Base-by-base conservation (phyloP, 92 coral and sea anemone genomes). In the Ricordea florida region DNA sequence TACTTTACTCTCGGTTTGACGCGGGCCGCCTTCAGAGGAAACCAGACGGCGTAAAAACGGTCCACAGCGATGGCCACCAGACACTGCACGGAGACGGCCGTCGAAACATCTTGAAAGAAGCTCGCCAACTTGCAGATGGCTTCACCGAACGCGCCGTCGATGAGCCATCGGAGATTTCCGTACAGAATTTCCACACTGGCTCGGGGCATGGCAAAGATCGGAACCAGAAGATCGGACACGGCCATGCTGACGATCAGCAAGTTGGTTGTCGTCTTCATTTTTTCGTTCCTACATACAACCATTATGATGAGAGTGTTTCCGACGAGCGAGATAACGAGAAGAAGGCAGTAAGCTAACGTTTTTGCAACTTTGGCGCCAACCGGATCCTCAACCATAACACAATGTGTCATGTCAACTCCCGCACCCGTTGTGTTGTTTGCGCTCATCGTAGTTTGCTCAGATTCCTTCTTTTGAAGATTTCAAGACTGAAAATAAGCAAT, bases 131-230 rank as follows among this genome's bases (percentile, higher is more conserved):
- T 87, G 31, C 92, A 87, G 20, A 80, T 57, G 4, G 80, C 77
- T 36, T 66, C 42, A 22, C 92, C 92, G 24, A 80, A 26, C 14
- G 52, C 67, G 9, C 81, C 88, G 4, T 79, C 79, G n/a, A 87
- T 61, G 26, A 86, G 87, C 92, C 92, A 86, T 33, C 92, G 87
- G 57, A 74, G 87, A 69, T 62, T 48, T 25, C 87, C 92, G 35
- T 45, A 32, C 57, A 80, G 82, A 48, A 86, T 86, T 38, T 86
- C 92, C 34, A 86, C 92, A 32, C 67, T 80, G 11, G 87, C 84
- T 41, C 92, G 72, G 5, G 92, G 92, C 92, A 80, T 81, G 55
- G 92, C 92, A 45, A 86, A 81, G 16, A 86, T 64, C 0, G 92
- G 92, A 17, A 86, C 92, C 13, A 86, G 36, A 8, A 86, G 57